These are phyloP conservation scores for Phrynocephalus forsythii DNA, from an alignment of 2,797 vertebrate genomes.

Conservation along the genomic window DNA sequence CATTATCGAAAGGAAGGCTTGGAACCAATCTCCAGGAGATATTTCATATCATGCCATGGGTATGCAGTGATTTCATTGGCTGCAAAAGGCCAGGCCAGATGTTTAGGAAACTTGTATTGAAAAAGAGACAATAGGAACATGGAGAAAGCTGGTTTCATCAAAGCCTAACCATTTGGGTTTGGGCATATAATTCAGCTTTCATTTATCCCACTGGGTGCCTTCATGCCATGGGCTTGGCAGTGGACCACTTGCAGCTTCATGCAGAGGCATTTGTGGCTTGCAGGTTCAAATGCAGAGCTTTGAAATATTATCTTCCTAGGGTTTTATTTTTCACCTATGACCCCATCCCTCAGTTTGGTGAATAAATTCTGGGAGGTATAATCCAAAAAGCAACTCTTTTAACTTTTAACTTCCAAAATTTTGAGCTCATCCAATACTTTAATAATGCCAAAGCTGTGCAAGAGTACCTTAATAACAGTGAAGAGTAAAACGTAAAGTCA, in stretches of 20 bases:
- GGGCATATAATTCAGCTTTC: not conserved
- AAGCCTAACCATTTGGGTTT: not conserved
- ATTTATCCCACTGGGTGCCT: not conserved
- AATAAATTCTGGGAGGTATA: too few species aligned
- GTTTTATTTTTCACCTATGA: too few species aligned
- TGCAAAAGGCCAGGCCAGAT: not conserved
- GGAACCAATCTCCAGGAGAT: too few species aligned
- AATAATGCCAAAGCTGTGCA: not conserved
- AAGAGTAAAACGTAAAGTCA: not conserved
- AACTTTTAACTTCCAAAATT: not conserved
- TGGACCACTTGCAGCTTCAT: not conserved
- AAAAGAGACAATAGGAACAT: not conserved
- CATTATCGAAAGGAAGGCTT: too few species aligned
- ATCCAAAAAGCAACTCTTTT: too few species aligned
- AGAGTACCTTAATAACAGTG: not conserved
- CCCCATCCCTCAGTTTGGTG: too few species aligned
- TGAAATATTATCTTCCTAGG: too few species aligned
- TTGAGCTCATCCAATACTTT: not conserved
- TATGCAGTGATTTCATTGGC: not conserved
- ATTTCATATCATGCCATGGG: not conserved
- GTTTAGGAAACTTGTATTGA: not conserved
- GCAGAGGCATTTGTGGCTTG: not conserved
- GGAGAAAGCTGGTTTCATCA: not conserved
- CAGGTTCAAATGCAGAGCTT: not conserved
- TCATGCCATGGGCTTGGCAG: not conserved